Evolutionary conservation across 2,113 vertebrate genomes (phyloP).

Genomic region (Perca schrenkii): DNA sequence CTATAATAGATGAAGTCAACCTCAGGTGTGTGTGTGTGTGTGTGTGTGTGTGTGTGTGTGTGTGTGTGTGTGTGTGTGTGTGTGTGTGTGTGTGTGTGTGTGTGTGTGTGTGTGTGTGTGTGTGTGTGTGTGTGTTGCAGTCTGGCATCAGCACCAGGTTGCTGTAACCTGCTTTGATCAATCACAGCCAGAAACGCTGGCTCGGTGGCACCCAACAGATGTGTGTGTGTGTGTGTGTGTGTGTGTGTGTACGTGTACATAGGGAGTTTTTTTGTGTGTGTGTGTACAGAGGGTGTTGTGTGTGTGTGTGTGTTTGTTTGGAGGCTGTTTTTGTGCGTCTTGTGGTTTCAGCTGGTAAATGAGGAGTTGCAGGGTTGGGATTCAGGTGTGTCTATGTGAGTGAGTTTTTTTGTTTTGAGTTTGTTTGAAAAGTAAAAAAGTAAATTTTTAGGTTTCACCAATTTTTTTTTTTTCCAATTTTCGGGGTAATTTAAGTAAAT

Average conservation of each 20-base stretch:
- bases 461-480: too few relatives aligned
- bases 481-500: too few relatives aligned
- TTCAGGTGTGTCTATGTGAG: not conserved
- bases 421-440: not conserved
- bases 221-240: not conserved
- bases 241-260: too few relatives aligned
- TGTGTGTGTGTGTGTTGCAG: constrained; percentile 4
- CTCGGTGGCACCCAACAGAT: constrained; percentile 39
- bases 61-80: not conserved
- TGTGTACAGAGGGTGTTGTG: too few relatives aligned
- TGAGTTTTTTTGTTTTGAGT: not conserved
- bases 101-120: constrained; percentile 74
- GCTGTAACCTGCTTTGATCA: constrained; percentile 88
- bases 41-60: not conserved
- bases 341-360: not conserved
- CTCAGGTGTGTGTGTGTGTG: not conserved
- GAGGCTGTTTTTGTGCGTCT: not conserved
- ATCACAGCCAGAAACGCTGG: constrained; percentile 64
- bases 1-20: constrained; percentile 32
- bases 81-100: constrained; percentile 11
- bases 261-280: too few relatives aligned
- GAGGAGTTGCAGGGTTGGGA: not conserved
- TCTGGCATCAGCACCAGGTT: constrained; percentile 80
- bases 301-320: too few relatives aligned
- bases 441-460: too few relatives aligned